Percentiles rank a stretch among this genome's conserved stretches.
These are phyloP conservation scores for Fistularia commersonii DNA, from an alignment of 2,797 vertebrate species.

Conservation along the genomic window DNA sequence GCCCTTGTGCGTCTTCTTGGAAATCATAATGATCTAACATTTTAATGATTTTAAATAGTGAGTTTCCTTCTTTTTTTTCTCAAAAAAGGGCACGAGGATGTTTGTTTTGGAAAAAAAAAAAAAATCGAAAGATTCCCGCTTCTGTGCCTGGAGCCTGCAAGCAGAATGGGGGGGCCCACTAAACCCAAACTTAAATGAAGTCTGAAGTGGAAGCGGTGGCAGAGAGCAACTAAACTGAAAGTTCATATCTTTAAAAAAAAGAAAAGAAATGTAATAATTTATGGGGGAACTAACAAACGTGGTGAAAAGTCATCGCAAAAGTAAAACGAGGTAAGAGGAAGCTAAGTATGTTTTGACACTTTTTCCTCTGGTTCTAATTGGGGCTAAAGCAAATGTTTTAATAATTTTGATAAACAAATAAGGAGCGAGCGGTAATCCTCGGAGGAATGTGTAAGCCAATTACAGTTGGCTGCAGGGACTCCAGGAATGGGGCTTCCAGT, in stretches of 20 bases:
- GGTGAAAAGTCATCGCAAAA: neutral
- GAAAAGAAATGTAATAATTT: neutral
- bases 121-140: too few relatives aligned
- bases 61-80: too few relatives aligned
- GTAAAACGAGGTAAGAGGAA: constrained; percentile 13
- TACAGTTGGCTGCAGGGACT: constrained; percentile 50
- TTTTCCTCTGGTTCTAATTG: constrained; percentile 25
- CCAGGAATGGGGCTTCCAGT: constrained; percentile 53
- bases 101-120: too few relatives aligned
- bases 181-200: too few relatives aligned
- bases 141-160: too few relatives aligned
- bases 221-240: too few relatives aligned
- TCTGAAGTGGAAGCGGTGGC: too few relatives aligned
- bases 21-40: too few relatives aligned
- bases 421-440: constrained; percentile 53
- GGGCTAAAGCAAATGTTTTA: constrained; percentile 55
- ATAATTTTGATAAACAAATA: constrained; percentile 50
- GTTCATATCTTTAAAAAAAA: neutral
- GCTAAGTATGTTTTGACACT: constrained; percentile 46
- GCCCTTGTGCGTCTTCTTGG: too few relatives aligned
- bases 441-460: constrained; percentile 65
- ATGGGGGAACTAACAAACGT: neutral
- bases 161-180: too few relatives aligned
- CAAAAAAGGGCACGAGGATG: too few relatives aligned
- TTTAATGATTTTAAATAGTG: too few relatives aligned